Percentiles rank a stretch among this genome's conserved stretches.
These are phyloP conservation scores for Punctoribates punctum DNA, from an alignment of 2,888 invertebrate genomes.

Conservation along the genomic window DNA sequence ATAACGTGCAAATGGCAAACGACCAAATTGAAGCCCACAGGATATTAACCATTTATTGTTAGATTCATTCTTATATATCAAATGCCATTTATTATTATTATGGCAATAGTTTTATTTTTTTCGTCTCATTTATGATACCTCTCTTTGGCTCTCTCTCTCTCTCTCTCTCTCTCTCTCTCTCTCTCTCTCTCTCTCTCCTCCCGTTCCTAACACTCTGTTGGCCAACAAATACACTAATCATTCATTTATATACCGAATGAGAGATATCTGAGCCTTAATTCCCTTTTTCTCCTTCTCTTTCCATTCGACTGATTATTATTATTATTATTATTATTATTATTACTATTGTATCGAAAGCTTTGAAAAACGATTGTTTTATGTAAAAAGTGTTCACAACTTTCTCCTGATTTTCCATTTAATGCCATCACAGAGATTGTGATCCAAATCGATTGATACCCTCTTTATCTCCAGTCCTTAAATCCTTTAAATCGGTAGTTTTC, in stretches of 20 bases:
- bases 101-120: not conserved
- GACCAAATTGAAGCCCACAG: conserved; percentile 50
- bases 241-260: not conserved
- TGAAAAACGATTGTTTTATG: conserved; percentile 1
- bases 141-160: not conserved
- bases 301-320: conserved; percentile 1
- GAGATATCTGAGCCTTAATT: not conserved
- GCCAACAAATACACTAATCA: conserved; percentile 19
- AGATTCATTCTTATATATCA: conserved; percentile 43
- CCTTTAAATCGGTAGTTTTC: too few species aligned
- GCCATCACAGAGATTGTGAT: too few species aligned
- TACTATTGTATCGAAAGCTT: not conserved
- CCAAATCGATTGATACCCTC: too few species aligned
- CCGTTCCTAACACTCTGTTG: not conserved
- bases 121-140: not conserved
- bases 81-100: conserved; percentile 3
- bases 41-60: conserved; percentile 50
- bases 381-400: too few species aligned
- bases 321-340: not conserved
- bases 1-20: conserved; percentile 49
- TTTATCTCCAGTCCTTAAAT: too few species aligned
- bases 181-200: not conserved
- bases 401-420: too few species aligned
- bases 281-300: not conserved
- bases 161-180: not conserved